Conservation (phyloP, 2,113 vertebrate genomes). For the Corynorhinus townsendii region DNA sequence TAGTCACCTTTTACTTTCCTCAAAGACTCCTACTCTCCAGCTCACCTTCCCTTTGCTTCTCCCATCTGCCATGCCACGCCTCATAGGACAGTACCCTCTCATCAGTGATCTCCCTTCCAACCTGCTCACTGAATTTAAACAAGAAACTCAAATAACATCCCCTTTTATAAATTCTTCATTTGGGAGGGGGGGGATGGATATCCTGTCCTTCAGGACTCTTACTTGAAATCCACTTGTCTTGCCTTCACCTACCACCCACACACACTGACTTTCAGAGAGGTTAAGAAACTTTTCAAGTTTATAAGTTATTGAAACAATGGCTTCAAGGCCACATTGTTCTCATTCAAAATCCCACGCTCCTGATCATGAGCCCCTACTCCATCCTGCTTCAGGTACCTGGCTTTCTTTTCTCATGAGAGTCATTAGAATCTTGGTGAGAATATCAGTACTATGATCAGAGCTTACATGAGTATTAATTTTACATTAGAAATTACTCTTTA, state of each 20-base stretch:
- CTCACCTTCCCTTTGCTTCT: not conserved
- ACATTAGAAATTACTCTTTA: not conserved
- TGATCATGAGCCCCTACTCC: not conserved
- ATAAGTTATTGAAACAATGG: not conserved
- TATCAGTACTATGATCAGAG: not conserved
- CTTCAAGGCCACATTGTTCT: not conserved
- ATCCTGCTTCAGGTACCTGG: not conserved
- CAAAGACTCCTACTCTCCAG: not conserved
- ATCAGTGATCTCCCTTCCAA: not conserved
- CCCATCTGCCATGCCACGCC: not conserved
- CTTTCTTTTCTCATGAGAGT: not conserved
- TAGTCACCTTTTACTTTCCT: not conserved
- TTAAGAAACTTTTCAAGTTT: not conserved
- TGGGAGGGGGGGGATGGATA: not conserved
- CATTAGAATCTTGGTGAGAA: not conserved
- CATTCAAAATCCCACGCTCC: not conserved
- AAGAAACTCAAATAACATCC: not conserved
- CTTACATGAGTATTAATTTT: not conserved
- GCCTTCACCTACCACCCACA: too few relatives aligned
- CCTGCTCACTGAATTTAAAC: not conserved
- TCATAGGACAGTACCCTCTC: not conserved
- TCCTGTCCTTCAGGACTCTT: not conserved
- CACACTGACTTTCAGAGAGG: not conserved
- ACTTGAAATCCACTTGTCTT: not conserved
- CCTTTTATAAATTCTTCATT: not conserved